Conservation (phyloP, 2,888 invertebrate genomes). For the Troides oblongomaculatus region DNA sequence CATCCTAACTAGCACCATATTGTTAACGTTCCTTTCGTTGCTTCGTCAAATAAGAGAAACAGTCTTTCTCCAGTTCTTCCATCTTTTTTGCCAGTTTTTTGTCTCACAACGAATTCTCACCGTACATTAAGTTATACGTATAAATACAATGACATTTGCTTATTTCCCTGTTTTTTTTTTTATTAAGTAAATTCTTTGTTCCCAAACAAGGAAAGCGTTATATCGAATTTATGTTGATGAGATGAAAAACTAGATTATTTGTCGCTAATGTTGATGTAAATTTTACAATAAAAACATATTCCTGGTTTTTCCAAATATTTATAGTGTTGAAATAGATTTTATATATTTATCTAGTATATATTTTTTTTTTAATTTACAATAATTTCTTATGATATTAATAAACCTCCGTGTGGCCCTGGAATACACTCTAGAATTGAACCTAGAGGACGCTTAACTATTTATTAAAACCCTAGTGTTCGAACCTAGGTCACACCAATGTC, state of each 20-base stretch:
- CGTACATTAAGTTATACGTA: slow-evolving; percentile 1
- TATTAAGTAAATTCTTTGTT: slow-evolving; percentile 7
- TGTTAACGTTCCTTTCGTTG: too few relatives aligned
- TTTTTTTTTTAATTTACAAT: too few relatives aligned
- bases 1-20: too few relatives aligned
- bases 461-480: too few relatives aligned
- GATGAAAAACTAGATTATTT: slow-evolving; percentile 8
- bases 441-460: too few relatives aligned
- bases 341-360: neutral
- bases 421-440: too few relatives aligned
- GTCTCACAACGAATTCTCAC: neutral
- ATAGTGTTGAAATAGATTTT: neutral
- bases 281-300: neutral
- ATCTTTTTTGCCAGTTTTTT: too few relatives aligned
- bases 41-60: too few relatives aligned
- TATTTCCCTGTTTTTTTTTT: neutral
- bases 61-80: too few relatives aligned
- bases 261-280: slow-evolving; percentile 12
- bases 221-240: slow-evolving; percentile 17
- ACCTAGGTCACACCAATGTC: neutral
- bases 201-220: slow-evolving; percentile 11
- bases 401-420: too few relatives aligned
- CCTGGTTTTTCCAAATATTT: slow-evolving; percentile 5
- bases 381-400: too few relatives aligned
- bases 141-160: slow-evolving; percentile 19